Evolutionary conservation across 2,797 vertebrate species (phyloP).

Genomic region (Notolepis coatsorum): DNA sequence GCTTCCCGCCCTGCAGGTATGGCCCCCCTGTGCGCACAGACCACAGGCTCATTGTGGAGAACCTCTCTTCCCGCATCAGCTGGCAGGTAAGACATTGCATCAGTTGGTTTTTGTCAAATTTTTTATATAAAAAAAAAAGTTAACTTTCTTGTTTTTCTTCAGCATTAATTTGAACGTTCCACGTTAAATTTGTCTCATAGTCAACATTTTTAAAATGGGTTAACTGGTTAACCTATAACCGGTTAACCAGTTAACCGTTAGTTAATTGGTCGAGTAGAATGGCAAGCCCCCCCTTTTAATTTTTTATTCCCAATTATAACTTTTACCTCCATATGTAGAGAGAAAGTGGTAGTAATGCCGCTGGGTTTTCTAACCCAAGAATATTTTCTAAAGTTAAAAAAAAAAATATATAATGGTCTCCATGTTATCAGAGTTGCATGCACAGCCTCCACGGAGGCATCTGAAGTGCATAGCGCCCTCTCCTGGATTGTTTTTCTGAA

Average conservation of each 20-base stretch:
- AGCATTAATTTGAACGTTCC: constrained; percentile 39
- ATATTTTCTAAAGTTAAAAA: too few species aligned
- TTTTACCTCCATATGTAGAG: constrained; percentile 34
- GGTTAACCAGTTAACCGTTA: neutral
- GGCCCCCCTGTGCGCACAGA: constrained; percentile 93
- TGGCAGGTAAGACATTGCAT: constrained; percentile 89
- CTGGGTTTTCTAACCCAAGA: constrained; percentile 80
- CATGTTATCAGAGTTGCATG: constrained; percentile 84
- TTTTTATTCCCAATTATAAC: constrained; percentile 32
- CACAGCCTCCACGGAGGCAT: constrained; percentile 75
- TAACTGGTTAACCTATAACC: too few species aligned
- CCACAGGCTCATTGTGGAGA: constrained; percentile 93
- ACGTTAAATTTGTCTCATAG: constrained; percentile 9
- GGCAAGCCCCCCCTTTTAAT: constrained; percentile 17
- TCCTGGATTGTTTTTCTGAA: constrained; percentile 94
- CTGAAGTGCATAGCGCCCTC: constrained; percentile 85
- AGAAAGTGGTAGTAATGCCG: constrained; percentile 56
- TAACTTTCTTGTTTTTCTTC: neutral
- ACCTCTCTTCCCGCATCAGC: constrained; percentile 93
- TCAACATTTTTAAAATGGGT: constrained; percentile 8
- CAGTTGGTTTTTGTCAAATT: neutral
- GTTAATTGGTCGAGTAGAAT: constrained; percentile 32
- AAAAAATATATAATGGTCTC: constrained; percentile 85
- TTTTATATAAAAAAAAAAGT: constrained; percentile 13
- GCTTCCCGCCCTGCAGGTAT: constrained; percentile 72